Evolutionary conservation across 2,797 vertebrate genomes (phyloP), one percentile per base, ranked within the genome.

Genomic region (Momotus momota): DNA sequence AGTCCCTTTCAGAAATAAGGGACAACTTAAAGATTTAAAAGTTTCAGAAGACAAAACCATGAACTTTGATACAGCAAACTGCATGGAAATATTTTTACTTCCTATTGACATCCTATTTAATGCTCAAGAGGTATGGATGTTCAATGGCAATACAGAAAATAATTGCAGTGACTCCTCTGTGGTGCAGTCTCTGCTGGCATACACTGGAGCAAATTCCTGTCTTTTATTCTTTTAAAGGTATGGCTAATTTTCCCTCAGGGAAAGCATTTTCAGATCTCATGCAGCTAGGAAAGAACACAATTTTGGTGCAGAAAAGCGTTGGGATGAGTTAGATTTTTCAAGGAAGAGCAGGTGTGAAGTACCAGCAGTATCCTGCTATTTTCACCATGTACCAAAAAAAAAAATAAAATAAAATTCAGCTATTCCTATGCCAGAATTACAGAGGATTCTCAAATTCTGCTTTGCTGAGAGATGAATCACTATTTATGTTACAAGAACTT

Each of bases 31-130:
- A 91, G 81, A 4, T 27, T 67, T 79, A 64, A 74, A 43, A 55
- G 66, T 70, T 75, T 75, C 70, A 46, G 86, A 87, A 85, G 66
- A 91, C 27, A 94, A 93, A 95, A 95, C 35, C 35, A 72, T 72
- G 7, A 66, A 66, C 86, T 92, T 92, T 57, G 66, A 91, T 88
- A 43, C 38, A 95, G 49, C 10, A 92, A 86, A 83, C 38, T 58
- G 15, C 33, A 75, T 40, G 43, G 23, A 83, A 73, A 89, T 57
- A 54, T n/a, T 73, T 85, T 84, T 88, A 8, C 51, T 96, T 86
- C 71, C 25, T 43, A 9, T 22, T 35, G 60, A 80, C 58, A 70
- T 7, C 22, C 20, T 85, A 49, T 81, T 96, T 95, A 82, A 12
- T 67, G 20, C 58, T 88, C n/a, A 78, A 86, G 86, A 92, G 25